Conservation (phyloP, 2,113 vertebrate species). For the Cromileptes altivelis region DNA sequence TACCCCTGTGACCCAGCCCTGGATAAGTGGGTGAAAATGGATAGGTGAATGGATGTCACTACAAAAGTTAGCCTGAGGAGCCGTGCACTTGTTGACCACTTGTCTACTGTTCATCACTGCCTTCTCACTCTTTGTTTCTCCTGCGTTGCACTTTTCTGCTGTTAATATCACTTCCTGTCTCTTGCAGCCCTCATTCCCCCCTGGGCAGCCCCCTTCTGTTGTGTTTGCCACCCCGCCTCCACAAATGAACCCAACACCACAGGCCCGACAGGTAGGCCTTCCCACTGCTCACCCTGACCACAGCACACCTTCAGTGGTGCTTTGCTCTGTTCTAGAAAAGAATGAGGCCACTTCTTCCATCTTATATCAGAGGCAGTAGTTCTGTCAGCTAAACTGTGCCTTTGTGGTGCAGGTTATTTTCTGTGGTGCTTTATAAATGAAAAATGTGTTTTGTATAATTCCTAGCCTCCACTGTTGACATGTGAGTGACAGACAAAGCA, state of each 20-base stretch:
- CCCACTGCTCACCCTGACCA: neutral
- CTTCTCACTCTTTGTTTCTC: neutral
- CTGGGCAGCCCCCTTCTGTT: slow-evolving; percentile 92
- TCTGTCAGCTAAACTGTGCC: too few species aligned
- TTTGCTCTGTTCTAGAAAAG: neutral
- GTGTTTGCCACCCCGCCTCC: slow-evolving; percentile 93
- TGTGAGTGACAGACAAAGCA: neutral
- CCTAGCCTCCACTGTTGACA: neutral
- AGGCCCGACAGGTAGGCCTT: slow-evolving; percentile 92
- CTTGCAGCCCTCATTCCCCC: slow-evolving; percentile 90
- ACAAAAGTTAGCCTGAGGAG: neutral
- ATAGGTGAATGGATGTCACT: neutral
- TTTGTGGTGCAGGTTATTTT: too few species aligned
- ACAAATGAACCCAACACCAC: slow-evolving; percentile 98
- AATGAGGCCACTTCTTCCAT: too few species aligned
- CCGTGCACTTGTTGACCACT: neutral
- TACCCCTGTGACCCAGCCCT: too few species aligned
- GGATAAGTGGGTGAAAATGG: too few species aligned
- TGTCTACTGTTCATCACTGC: neutral
- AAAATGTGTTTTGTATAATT: neutral
- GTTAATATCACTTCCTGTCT: slow-evolving; percentile 53
- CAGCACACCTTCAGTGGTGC: neutral
- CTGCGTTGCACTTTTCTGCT: slow-evolving; percentile 6
- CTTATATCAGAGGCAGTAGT: too few species aligned
- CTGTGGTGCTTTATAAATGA: neutral